Percentiles rank a stretch among this genome's conserved stretches.
Evolutionary conservation across 2,888 invertebrate species (phyloP).

Genomic region (Macrophya annulata): DNA sequence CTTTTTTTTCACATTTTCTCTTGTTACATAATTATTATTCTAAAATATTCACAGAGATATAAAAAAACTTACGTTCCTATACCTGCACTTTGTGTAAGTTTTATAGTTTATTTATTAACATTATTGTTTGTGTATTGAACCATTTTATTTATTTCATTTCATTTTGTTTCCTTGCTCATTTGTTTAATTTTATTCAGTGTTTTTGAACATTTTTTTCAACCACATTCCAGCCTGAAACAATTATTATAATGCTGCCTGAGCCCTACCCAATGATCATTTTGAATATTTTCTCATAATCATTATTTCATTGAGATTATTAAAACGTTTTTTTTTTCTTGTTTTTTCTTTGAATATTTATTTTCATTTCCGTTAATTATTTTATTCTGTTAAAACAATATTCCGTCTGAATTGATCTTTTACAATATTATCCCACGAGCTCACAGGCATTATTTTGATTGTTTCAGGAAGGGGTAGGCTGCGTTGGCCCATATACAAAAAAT

Average conservation of each 20-base stretch:
- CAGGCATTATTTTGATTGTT: constrained; percentile 81
- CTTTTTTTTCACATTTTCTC: neutral
- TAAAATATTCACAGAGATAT: neutral
- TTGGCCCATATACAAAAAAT: constrained; percentile 46
- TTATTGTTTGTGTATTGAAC: constrained; percentile 60
- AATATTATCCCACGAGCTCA: constrained; percentile 69
- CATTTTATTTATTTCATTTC: constrained; percentile 57
- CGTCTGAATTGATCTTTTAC: constrained; percentile 60
- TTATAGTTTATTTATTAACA: constrained; percentile 36
- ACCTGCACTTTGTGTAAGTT: constrained; percentile 28
- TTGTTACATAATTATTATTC: neutral
- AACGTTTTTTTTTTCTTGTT: constrained; percentile 50
- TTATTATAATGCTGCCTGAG: constrained; percentile 79
- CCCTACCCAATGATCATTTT: constrained; percentile 69
- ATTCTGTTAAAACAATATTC: constrained; percentile 41
- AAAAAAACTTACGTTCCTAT: constrained; percentile 52
- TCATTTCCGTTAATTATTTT: constrained; percentile 54
- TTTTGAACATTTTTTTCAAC: constrained; percentile 56
- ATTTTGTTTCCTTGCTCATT: constrained; percentile 50
- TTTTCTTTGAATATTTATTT: constrained; percentile 48
- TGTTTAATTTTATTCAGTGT: constrained; percentile 47
- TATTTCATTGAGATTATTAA: constrained; percentile 49
- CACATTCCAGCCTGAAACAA: constrained; percentile 78
- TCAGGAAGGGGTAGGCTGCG: constrained; percentile 81
- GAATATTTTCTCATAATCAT: constrained; percentile 65